phyloP scores from a whole-genome alignment of 2,888 invertebrate genomes.

The Caenorhabditis sp. region DNA sequence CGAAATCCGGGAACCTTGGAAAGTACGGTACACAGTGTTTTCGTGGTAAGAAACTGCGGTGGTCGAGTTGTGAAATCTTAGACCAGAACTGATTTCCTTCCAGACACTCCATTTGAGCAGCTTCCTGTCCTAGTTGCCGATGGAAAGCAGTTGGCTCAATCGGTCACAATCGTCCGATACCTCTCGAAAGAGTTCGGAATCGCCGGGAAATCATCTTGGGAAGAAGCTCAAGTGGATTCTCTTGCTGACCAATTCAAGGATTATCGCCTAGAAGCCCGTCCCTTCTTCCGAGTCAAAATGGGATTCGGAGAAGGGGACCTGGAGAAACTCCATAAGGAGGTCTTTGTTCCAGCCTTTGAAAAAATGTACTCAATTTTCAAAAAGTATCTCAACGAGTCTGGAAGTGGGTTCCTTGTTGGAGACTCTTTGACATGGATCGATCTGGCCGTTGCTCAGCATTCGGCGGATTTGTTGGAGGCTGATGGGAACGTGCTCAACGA shows the following conservation, averaged over 20 bases:
- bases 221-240: conserved; percentile 73
- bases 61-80: no score
- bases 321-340: conserved; percentile 47
- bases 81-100: no score
- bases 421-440: conserved; percentile 75
- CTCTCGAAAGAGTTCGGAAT: conserved; percentile 68
- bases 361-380: conserved; percentile 42
- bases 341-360: conserved; percentile 41
- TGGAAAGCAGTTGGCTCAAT: conserved; percentile 70
- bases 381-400: conserved; percentile 50
- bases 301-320: conserved; percentile 71
- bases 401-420: conserved; percentile 74
- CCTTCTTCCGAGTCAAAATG: conserved; percentile 65
- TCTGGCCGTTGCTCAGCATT: conserved; percentile 74
- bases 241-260: conserved; percentile 74
- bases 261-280: conserved; percentile 62
- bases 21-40: no score
- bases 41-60: no score
- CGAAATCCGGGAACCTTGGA: no score
- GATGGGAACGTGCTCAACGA: conserved; percentile 69
- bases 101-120: conserved; percentile 71
- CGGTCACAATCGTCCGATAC: conserved; percentile 70
- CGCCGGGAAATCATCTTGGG: conserved; percentile 70
- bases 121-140: conserved; percentile 73
- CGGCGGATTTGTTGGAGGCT: conserved; percentile 65